Evolutionary conservation across 1,140 invertebrate genomes (phyloP).

Genomic region (Drosophila trapezifrons): DNA sequence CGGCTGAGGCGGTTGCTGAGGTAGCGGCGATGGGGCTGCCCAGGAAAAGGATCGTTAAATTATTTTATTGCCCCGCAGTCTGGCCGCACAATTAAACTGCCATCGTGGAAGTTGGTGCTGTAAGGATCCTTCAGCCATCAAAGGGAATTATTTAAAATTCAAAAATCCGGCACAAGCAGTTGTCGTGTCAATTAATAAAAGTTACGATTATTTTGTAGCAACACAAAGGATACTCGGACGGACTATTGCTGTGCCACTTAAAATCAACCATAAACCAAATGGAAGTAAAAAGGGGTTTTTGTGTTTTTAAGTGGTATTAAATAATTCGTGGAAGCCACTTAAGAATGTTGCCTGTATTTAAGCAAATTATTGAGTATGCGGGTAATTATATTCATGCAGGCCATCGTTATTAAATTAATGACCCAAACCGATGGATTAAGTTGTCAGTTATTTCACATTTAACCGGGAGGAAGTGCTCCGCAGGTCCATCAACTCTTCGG

Average conservation of each 20-base stretch:
- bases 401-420: constrained; percentile 55
- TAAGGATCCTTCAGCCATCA: constrained; percentile 54
- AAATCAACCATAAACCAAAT: constrained; percentile 26
- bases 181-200: constrained; percentile 77
- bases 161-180: constrained; percentile 64
- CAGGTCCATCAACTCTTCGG: not conserved
- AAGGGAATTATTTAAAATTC: constrained; percentile 38
- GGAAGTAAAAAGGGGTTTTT: constrained; percentile 27
- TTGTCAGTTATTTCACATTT: constrained; percentile 36
- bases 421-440: constrained; percentile 51
- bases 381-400: constrained; percentile 54
- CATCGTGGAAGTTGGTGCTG: constrained; percentile 7
- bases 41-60: constrained; percentile 74
- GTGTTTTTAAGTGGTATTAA: constrained; percentile 38
- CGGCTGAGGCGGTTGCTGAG: not conserved
- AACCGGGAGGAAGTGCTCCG: not conserved
- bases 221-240: constrained; percentile 23
- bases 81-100: constrained; percentile 78
- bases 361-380: constrained; percentile 35
- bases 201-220: constrained; percentile 76
- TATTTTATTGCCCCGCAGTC: constrained; percentile 75
- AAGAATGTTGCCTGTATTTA: not conserved
- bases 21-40: not conserved
- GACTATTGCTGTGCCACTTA: constrained; percentile 46
- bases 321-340: constrained; percentile 18